Base-by-base conservation (phyloP, 2,888 invertebrate genomes). In the Papilio gigon region DNA sequence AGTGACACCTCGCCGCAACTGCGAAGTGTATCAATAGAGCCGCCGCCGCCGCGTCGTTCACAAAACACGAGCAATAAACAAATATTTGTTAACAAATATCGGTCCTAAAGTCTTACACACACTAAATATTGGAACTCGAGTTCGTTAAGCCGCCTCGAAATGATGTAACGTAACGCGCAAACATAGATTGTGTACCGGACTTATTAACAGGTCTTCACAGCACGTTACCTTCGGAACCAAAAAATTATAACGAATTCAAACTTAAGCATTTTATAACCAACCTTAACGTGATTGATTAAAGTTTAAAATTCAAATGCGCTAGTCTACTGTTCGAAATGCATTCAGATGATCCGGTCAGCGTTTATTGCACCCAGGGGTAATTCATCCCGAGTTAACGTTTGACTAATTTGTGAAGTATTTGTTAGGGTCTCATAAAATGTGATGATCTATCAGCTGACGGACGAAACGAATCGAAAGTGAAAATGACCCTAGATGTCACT, bases 351-450 rank as follows among this genome's bases (percentile, higher is more conserved):
- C 80, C 81, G 84, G 82, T 80, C 82, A 82, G 78, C 87, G 88
- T 90, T 91, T 90, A 90, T 89, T 90, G 90, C 90, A 90, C 88
- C 86, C 88, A 85, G 80, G 80, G 83, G 87, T 84, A 85, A 87
- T 89, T 88, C 85, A 78, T 81, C 82, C 80, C 76, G 82, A 87
- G 86, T 90, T 90, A 90, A 89, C 90, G 86, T 89, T 87, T 85
- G 87, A 89, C 91, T 91, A 91, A 91, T 91, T 90, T 90, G 91
- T 89, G 88, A 90, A 88, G 88, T 84, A 80, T 85, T 64, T 88
- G 86, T 87, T 81, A 81, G 82, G 76, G 81, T 75, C 81, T 81
- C 84, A 82, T 90, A 88, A 89, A 88, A 79, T 73, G 74, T 76
- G 77, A 82, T 80, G 79, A 79, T 79, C 82, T 78, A 83, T 86